These are phyloP conservation scores for Rhodeus uyekii DNA, from an alignment of 2,797 vertebrate genomes.

Conservation along the genomic window DNA sequence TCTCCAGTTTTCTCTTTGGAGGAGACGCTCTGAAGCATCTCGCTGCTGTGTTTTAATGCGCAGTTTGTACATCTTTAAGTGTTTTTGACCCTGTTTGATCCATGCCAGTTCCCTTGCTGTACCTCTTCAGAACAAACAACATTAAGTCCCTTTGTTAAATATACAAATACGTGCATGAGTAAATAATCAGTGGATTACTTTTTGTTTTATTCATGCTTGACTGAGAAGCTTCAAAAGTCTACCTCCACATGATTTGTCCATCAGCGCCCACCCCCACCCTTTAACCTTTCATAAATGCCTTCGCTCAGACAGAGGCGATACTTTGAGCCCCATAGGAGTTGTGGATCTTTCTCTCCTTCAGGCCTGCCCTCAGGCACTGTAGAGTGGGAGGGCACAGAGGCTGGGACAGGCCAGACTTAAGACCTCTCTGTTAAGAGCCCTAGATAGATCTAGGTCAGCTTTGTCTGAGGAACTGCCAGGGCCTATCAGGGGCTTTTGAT, in stretches of 20 bases:
- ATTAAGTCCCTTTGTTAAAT: slow-evolving; percentile 14
- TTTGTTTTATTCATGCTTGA: slow-evolving; percentile 9
- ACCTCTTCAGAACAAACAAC: slow-evolving; percentile 6
- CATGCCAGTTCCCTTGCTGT: background rate
- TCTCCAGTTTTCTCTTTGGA: slow-evolving; percentile 58
- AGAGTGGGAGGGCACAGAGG: slow-evolving; percentile 34
- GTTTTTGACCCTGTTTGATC: slow-evolving; percentile 37
- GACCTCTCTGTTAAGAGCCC: slow-evolving; percentile 49
- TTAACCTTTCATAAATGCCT: slow-evolving; percentile 52
- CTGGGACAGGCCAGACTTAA: slow-evolving; percentile 44
- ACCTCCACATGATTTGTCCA: slow-evolving; percentile 38
- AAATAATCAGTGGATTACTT: slow-evolving; percentile 8
- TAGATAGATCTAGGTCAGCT: slow-evolving; percentile 54
- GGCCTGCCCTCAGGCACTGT: slow-evolving; percentile 56
- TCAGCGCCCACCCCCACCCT: background rate
- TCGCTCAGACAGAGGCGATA: slow-evolving; percentile 41
- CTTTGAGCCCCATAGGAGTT: slow-evolving; percentile 53
- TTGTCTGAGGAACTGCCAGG: slow-evolving; percentile 38
- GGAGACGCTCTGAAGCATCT: slow-evolving; percentile 36
- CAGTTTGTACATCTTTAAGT: slow-evolving; percentile 8
- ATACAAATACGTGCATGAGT: slow-evolving; percentile 4
- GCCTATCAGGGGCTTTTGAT: slow-evolving; percentile 35
- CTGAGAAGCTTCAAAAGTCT: slow-evolving; percentile 6
- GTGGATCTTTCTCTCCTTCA: slow-evolving; percentile 56
- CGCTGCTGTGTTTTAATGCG: slow-evolving; percentile 38